Percentiles rank a stretch among this genome's conserved stretches.
Evolutionary conservation across 1,140 invertebrate species (phyloP).

Genomic region (Drosophila quadrilineata): DNA sequence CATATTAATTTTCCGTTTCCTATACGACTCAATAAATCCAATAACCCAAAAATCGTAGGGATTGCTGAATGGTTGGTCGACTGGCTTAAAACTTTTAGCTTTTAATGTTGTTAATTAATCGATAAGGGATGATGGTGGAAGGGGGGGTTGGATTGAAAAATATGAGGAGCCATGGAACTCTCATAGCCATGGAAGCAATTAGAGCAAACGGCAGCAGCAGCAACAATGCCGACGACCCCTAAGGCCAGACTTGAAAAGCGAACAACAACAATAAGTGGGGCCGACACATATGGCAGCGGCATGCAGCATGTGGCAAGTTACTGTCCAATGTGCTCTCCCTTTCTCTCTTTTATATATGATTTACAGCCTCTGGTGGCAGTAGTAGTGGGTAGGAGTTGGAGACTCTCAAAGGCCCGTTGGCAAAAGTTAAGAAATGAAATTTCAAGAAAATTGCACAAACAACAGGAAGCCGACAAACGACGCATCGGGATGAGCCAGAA

Average conservation of each 20-base stretch:
- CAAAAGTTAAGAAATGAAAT: conserved; percentile 79
- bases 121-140: conserved; percentile 35
- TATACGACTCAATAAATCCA: conserved; percentile 42
- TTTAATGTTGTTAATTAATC: conserved; percentile 75
- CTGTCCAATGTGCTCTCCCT: background rate
- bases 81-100: conserved; percentile 61
- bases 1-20: conserved; percentile 49
- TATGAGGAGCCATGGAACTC: too few species aligned
- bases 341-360: conserved; percentile 53
- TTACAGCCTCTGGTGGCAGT: conserved; percentile 54
- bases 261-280: conserved; percentile 26
- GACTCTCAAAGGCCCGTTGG: conserved; percentile 47
- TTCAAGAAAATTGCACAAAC: conserved; percentile 77
- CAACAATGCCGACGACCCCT: conserved; percentile 9
- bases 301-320: background rate
- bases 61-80: background rate
- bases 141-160: background rate
- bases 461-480: conserved; percentile 55
- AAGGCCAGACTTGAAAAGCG: conserved; percentile 21
- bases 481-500: conserved; percentile 32
- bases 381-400: conserved; percentile 63
- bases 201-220: conserved; percentile 29
- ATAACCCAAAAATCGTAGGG: conserved; percentile 7
- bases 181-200: conserved; percentile 65
- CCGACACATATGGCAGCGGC: conserved; percentile 48